Evolutionary conservation across 2,888 invertebrate genomes (phyloP), one percentile per base, ranked within the genome.

Genomic region (Busseola fusca): DNA sequence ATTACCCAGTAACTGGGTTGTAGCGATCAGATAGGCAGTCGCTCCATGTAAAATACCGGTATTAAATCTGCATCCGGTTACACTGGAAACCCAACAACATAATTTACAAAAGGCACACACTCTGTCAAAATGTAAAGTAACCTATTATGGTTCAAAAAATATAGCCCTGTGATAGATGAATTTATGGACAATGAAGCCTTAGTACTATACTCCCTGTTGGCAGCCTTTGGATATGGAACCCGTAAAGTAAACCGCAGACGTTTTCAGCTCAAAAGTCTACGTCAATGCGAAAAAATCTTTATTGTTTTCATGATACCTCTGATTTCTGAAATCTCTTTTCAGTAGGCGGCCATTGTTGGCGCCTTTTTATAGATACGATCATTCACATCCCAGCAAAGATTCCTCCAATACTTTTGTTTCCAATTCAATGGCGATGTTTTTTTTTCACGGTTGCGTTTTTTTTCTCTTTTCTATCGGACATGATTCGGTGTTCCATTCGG

Each of bases 251-350:
- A 58, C 76, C 72, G 10, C 71, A 76, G 69, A 77, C 66, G 69
- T 77, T 85, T 69, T 79, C 79, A 83, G 81, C 77, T 79, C 64
- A 62, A 59, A 50, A 69, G 27, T 30, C 59, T 42, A 66, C 69
- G 72, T 77, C 75, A 78, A 69, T 59, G 70, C 27, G 58, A 77
- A 85, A 88, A 88, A 87, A 87, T 83, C 85, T 87, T 85, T 88
- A 89, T 90, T 91, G 88, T 91, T 86, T 84, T 80, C 83, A 78
- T 80, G 58, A 77, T 78, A 77, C 80, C 82, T 81, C 86, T 86
- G 87, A 89, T 91, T 90, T 86, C 84, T 75, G 85, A 87, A 89
- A 88, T 86, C 86, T 87, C 87, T 89, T 89, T 89, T 90, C 79
- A 76, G 84, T 82, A 70, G 73, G 65, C 73, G 59, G 72, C 87